phyloP scores from a whole-genome alignment of 2,797 vertebrate genomes.

The Hephaestus fuliginosus region DNA sequence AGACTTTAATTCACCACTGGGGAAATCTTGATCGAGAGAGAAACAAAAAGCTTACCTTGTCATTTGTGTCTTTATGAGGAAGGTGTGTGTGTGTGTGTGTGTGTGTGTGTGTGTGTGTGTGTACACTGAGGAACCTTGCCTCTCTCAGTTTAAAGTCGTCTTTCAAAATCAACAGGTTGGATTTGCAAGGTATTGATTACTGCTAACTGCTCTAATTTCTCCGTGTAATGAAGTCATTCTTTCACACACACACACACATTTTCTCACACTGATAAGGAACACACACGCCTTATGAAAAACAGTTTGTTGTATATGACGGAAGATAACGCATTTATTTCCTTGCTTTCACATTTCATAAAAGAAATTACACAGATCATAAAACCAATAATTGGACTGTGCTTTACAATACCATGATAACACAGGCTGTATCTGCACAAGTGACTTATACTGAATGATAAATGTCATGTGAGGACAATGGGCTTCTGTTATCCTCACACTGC shows the following conservation, averaged over 20 bases:
- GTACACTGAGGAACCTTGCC: neutral
- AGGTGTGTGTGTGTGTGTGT: neutral
- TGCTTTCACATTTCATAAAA: neutral
- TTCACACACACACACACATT: neutral
- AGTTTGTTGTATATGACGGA: neutral
- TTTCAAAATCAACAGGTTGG: conserved; percentile 13
- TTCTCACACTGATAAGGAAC: neutral
- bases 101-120: neutral
- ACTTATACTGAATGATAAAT: conserved; percentile 21
- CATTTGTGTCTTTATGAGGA: conserved; percentile 45
- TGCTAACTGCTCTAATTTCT: neutral
- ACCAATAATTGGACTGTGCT: conserved; percentile 1
- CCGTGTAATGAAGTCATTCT: neutral
- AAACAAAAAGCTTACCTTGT: conserved; percentile 55
- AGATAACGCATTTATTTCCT: neutral
- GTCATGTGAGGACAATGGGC: conserved; percentile 13
- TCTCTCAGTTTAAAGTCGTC: neutral
- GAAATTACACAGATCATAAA: neutral
- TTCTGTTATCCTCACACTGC: neutral
- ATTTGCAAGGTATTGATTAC: neutral
- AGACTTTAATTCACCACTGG: conserved; percentile 50
- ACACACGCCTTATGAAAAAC: neutral
- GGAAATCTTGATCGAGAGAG: conserved; percentile 64
- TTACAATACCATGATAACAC: neutral
- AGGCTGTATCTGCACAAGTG: neutral